phyloP scores from a whole-genome alignment of 2,113 vertebrate species.

The Lycaon pictus region DNA sequence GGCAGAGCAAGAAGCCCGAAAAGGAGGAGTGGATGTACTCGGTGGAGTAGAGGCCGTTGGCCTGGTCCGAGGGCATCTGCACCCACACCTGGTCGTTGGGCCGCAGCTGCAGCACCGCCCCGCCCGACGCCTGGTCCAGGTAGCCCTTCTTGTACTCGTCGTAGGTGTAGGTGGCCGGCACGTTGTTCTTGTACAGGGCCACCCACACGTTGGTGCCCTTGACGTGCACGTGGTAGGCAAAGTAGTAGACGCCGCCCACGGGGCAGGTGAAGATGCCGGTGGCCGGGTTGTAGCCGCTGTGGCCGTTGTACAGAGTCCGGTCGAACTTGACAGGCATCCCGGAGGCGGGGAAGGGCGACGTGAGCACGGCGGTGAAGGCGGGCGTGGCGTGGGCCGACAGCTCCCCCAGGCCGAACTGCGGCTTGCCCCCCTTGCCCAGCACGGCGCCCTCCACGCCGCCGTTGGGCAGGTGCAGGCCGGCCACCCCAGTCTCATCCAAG shows the following conservation, averaged over 20 bases:
- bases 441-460: slow-evolving; percentile 93
- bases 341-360: slow-evolving; percentile 96
- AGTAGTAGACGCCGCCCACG: slow-evolving; percentile 97
- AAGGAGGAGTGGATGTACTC: slow-evolving; percentile 99
- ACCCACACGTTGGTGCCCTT: slow-evolving; percentile 99
- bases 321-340: slow-evolving; percentile 98
- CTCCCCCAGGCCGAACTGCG: slow-evolving; percentile 91
- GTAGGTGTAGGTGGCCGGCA: slow-evolving; percentile 98
- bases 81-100: slow-evolving; percentile 98
- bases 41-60: slow-evolving; percentile 98
- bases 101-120: slow-evolving; percentile 97
- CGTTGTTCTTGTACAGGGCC: slow-evolving; percentile 99
- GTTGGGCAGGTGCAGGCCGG: slow-evolving; percentile 90
- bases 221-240: slow-evolving; percentile 98
- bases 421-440: slow-evolving; percentile 91
- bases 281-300: slow-evolving; percentile 95
- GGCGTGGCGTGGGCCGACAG: slow-evolving; percentile 92
- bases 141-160: slow-evolving; percentile 99
- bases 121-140: slow-evolving; percentile 99
- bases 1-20: slow-evolving; percentile 98
- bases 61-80: slow-evolving; percentile 99
- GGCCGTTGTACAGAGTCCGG: slow-evolving; percentile 97
- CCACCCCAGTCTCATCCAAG: slow-evolving; percentile 91
- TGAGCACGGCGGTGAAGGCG: slow-evolving; percentile 97
- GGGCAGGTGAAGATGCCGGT: slow-evolving; percentile 98